Conservation (phyloP, 2,888 invertebrate genomes). For the Linhomoeus sp. region DNA sequence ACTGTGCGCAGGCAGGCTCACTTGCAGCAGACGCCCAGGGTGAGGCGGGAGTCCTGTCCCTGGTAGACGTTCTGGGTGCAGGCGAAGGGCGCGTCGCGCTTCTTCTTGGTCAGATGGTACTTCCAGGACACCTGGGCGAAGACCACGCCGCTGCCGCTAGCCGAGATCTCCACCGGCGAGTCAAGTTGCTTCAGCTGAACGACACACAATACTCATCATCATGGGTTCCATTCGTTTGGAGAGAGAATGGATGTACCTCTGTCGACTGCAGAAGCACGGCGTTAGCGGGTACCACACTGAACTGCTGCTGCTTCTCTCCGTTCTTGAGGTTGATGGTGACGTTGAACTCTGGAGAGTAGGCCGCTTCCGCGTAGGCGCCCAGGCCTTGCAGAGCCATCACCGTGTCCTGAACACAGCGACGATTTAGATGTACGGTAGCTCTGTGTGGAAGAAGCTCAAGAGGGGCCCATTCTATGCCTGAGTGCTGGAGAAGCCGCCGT, state of each 20-base stretch:
- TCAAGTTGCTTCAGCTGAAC: slow-evolving; percentile 15
- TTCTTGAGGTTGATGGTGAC: slow-evolving; percentile 39
- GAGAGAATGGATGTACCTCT: slow-evolving; percentile 46
- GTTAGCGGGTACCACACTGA: slow-evolving; percentile 15
- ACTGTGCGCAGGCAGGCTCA: too few relatives aligned
- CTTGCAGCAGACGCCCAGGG: background rate
- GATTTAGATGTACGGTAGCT: background rate
- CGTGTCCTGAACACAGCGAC: too few relatives aligned
- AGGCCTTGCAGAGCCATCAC: slow-evolving; percentile 52
- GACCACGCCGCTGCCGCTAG: slow-evolving; percentile 54
- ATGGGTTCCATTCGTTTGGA: too few relatives aligned
- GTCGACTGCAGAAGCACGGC: slow-evolving; percentile 55
- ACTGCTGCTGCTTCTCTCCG: slow-evolving; percentile 28
- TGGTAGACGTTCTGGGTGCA: slow-evolving; percentile 9
- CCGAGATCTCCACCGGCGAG: slow-evolving; percentile 44
- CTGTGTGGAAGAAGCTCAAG: background rate
- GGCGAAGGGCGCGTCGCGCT: slow-evolving; percentile 21
- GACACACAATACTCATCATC: too few relatives aligned
- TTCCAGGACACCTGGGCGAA: slow-evolving; percentile 44
- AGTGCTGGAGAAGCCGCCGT: slow-evolving; percentile 51
- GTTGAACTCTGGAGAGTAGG: slow-evolving; percentile 35
- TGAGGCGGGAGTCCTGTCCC: background rate
- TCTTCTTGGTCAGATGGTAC: slow-evolving; percentile 47
- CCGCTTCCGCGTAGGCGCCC: slow-evolving; percentile 43
- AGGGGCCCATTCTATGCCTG: slow-evolving; percentile 32